Evolutionary conservation across 2,888 invertebrate genomes (phyloP), one percentile per base, ranked within the genome.

Genomic region (Phania funesta): DNA sequence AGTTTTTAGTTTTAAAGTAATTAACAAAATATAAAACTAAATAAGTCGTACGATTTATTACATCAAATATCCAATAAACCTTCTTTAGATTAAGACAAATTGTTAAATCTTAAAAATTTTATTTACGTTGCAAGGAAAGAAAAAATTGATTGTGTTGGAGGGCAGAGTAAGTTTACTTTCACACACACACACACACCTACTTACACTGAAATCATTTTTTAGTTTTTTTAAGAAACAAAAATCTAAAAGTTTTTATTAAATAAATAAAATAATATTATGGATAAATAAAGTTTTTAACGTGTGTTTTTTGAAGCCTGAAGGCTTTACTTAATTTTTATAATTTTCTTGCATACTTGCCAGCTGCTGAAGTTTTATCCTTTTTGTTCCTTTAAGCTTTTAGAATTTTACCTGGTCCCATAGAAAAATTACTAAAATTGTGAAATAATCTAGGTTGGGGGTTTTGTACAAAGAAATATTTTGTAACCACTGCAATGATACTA

Each of bases 221-320:
- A 60, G 3, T 44, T 48, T 16, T 38, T 29, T 60, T 74, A 62
- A 77, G 77, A 32, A 46, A 60, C 41, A 29, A 65, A 46, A 70
- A 67, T 22, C 8, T 8, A 35, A 38, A 46, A 54, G n/a, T 22
- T 64, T 62, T 70, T 29, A 46, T 26, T 38, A 29, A 77, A 54
- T 77, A 70, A 77, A 77, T 18, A 62, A 52, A 76, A 35, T 68
- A 41, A 13, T 54, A 67, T 56, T 18, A 74, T 44, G 18, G 8
- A 29, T 60, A 38, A 60, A 52, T 9, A 46, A 35, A 24, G 56
- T 13, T 3, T 16, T n/a, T 2, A 35, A 22, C 3, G 13, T 41
- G 20, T 16, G 16, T 56, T 46, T 73, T 52, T 73, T 73, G n/a
- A 16, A 44, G 41, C 29, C 56, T 68, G 29, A 4, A 13, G 41